These are phyloP conservation scores for Columbina picui DNA, from an alignment of 2,113 vertebrate species.

Conservation along the genomic window DNA sequence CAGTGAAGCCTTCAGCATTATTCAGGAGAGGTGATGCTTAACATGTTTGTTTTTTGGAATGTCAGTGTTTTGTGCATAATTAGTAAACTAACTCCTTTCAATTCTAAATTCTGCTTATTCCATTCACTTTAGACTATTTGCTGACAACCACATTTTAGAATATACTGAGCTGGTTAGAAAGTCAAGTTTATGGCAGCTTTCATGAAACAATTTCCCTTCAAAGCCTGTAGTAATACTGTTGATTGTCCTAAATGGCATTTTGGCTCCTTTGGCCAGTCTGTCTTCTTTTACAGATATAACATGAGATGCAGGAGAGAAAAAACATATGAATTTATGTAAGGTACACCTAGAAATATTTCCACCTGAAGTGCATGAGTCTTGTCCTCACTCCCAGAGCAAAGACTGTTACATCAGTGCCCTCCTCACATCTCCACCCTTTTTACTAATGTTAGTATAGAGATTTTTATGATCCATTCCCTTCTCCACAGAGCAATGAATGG, in stretches of 20 bases:
- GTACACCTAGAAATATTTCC: background rate
- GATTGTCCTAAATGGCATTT: background rate
- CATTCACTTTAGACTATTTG: background rate
- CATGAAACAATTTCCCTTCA: background rate
- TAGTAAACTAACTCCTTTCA: background rate
- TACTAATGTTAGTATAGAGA: background rate
- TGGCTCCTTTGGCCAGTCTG: background rate
- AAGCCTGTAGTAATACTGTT: background rate
- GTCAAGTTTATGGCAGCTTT: background rate
- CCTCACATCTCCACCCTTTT: accelerated
- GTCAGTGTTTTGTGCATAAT: background rate
- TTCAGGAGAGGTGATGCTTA: background rate
- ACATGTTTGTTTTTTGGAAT: background rate
- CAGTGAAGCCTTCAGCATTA: background rate
- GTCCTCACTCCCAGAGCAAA: background rate
- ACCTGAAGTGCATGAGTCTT: background rate
- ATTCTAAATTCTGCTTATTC: background rate
- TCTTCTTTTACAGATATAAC: background rate
- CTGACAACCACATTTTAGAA: background rate
- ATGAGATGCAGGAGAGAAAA: background rate
- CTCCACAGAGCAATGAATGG: background rate
- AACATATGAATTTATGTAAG: background rate
- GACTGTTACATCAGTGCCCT: background rate
- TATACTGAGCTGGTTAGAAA: background rate
- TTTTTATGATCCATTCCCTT: background rate